Evolutionary conservation across 35 echinoderm and acorn worm species (phyloP), one percentile per base, ranked within the genome.

Genomic region (Ophioderma brevispina): DNA sequence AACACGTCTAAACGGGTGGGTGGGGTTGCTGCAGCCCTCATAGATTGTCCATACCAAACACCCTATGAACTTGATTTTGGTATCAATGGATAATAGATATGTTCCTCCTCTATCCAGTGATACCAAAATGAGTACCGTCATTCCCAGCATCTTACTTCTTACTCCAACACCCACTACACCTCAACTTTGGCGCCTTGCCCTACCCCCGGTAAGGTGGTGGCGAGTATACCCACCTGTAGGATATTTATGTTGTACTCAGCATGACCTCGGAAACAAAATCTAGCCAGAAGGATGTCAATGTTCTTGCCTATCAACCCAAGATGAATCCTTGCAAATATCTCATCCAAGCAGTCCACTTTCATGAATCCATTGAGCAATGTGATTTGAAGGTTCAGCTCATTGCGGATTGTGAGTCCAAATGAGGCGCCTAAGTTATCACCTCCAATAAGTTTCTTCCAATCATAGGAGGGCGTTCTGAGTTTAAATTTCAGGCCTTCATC

Each of bases 331-430:
- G 80, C 80, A 42, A 40, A 82, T 15, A 38, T 38, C 38, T 82
- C 80, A 39, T 82, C 80, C 1, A 82, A 82, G 32, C 5, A 31
- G 32, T 82, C 38, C 19, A 82, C 80, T n/a, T 31, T 43, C 19
- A 79, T 19, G 15, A 36, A 38, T 19, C 77, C 77, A 79, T 2
- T 79, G 17, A 79, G 33, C 15, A 33, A 33, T 19, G 77, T 32
- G 33, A 85, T 85, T 30, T 64, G 63, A 5, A 75, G 0, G 11
- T 85, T 37, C 5, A 85, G 55, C 21, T 70, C 3, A 59, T 85
- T 85, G 0, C n/a, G 39, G 46, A 85, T 75, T 8, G 83, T 85
- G 18, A 85, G n/a, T 17, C 83, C 83, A 70, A 85, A 85, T 37
- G 33, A 0, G 28, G 82, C 82, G 17, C 82, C 82, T 28, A 3